A percentile compares a stretch with the other conserved stretches of the same genome.
phyloP scores from a whole-genome alignment of 1,140 invertebrate species.

The Euura lappo region DNA sequence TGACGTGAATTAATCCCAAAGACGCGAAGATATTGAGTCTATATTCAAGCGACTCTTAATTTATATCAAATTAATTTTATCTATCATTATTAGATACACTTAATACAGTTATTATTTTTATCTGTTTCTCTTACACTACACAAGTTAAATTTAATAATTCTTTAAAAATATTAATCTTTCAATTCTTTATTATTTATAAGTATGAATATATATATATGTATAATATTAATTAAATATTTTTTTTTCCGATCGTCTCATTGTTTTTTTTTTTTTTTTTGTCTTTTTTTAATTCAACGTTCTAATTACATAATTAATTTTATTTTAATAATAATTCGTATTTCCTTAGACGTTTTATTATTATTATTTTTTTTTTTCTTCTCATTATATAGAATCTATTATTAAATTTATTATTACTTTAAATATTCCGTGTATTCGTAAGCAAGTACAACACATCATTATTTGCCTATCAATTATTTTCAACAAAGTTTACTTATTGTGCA shows the following conservation, averaged over 20 bases:
- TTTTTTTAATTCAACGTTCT: background rate
- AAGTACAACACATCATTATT: background rate
- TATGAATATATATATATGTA: conserved; percentile 33
- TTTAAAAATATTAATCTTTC: conserved; percentile 31
- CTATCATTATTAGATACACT: conserved; percentile 1
- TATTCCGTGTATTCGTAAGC: background rate
- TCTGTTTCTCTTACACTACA: background rate
- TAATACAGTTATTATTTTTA: background rate
- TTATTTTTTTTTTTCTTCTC: background rate
- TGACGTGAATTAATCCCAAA: too few relatives aligned
- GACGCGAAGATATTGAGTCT: too few relatives aligned
- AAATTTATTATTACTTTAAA: background rate
- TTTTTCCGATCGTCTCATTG: background rate
- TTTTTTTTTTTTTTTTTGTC: background rate
- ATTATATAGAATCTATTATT: background rate
- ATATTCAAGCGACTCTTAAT: too few relatives aligned
- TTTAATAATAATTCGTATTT: background rate
- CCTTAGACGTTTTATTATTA: background rate
- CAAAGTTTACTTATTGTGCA: background rate
- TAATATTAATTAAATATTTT: conserved; percentile 24
- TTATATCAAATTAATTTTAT: background rate
- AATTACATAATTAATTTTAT: background rate
- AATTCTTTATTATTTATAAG: conserved; percentile 19
- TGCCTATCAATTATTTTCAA: too few relatives aligned
- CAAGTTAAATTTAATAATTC: conserved; percentile 1